A percentile compares a stretch with the other conserved stretches of the same genome.
Conservation (phyloP, 1,140 invertebrate species). For the Drosophila kohkoa region DNA sequence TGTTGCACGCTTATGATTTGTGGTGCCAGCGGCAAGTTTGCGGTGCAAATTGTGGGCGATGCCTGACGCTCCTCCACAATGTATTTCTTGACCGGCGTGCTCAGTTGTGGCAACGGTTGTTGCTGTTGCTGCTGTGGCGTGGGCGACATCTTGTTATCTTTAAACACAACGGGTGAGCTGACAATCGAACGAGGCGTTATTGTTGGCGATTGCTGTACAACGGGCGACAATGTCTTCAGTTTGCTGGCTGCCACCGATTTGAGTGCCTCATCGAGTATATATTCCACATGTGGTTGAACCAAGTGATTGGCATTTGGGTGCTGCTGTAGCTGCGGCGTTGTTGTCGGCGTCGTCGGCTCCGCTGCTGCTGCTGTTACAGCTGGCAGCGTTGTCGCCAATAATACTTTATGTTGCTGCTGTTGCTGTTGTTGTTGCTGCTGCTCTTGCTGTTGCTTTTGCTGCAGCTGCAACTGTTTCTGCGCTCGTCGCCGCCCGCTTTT, state of each 20-base stretch:
- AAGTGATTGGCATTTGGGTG: conserved; percentile 60
- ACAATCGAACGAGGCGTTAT: conserved; percentile 44
- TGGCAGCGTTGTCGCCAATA: conserved; percentile 26
- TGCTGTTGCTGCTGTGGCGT: conserved; percentile 32
- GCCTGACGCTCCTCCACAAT: conserved; percentile 60
- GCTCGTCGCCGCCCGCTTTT: conserved; percentile 61
- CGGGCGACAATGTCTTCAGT: conserved; percentile 56
- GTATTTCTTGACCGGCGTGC: conserved; percentile 66
- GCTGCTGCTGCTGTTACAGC: conserved; percentile 53
- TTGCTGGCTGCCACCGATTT: conserved; percentile 63
- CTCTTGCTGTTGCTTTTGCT: conserved; percentile 45
- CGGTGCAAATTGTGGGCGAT: conserved; percentile 53
- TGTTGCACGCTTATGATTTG: conserved; percentile 75
- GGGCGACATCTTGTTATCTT: conserved; percentile 53
- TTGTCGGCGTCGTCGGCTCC: conserved; percentile 2
- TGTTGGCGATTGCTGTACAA: conserved; percentile 59
- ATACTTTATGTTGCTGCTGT: conserved; percentile 32
- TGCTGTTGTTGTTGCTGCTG: conserved; percentile 20
- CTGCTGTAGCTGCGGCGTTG: too few species aligned
- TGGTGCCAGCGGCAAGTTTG: conserved; percentile 65
- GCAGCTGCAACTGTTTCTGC: conserved; percentile 62
- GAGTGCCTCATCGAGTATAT: conserved; percentile 69
- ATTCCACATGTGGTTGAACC: conserved; percentile 72
- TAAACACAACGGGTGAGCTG: conserved; percentile 63
- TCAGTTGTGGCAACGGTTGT: conserved; percentile 22